phyloP scores from a whole-genome alignment of 2,888 invertebrate genomes.

The Drosophila helvetica region DNA sequence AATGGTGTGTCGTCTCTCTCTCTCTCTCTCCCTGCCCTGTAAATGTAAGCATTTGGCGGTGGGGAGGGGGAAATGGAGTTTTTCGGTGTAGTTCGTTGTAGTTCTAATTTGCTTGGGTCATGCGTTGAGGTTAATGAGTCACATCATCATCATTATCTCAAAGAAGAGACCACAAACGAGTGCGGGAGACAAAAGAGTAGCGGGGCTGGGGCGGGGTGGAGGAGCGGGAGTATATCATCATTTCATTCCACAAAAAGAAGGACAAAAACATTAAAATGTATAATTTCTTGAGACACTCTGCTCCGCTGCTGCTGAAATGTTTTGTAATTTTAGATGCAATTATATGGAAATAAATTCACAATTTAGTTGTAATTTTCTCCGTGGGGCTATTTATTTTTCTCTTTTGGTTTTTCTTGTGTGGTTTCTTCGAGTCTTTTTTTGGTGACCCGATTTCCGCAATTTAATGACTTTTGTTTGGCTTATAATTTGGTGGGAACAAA shows the following conservation, averaged over 20 bases:
- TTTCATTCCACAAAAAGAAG: slow-evolving; percentile 38
- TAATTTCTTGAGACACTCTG: slow-evolving; percentile 34
- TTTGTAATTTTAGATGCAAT: slow-evolving; percentile 74
- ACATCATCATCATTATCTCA: slow-evolving; percentile 73
- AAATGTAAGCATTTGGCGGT: slow-evolving; percentile 2
- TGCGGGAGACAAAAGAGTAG: slow-evolving; percentile 14
- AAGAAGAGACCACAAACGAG: slow-evolving; percentile 44
- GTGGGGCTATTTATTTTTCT: slow-evolving; percentile 39
- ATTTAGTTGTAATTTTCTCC: slow-evolving; percentile 69
- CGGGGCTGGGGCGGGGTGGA: background rate
- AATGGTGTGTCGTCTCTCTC: slow-evolving; percentile 17
- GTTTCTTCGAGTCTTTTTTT: slow-evolving; percentile 54
- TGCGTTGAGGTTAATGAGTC: slow-evolving; percentile 79
- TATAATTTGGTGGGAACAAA: slow-evolving; percentile 71
- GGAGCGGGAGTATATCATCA: slow-evolving; percentile 48
- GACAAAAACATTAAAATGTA: slow-evolving; percentile 38
- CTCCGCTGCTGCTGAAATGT: slow-evolving; percentile 29
- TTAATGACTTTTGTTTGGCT: slow-evolving; percentile 76
- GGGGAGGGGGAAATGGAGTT: slow-evolving; percentile 6
- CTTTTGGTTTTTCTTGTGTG: slow-evolving; percentile 41
- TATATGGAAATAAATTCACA: slow-evolving; percentile 78
- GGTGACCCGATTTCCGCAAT: slow-evolving; percentile 79
- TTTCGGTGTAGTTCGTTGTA: slow-evolving; percentile 46
- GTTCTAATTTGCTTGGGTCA: slow-evolving; percentile 78
- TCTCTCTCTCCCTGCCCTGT: background rate